A percentile compares a stretch with the other conserved stretches of the same genome.
phyloP scores from a whole-genome alignment of 2,888 invertebrate genomes.

The Didymodactylos carnosus region DNA sequence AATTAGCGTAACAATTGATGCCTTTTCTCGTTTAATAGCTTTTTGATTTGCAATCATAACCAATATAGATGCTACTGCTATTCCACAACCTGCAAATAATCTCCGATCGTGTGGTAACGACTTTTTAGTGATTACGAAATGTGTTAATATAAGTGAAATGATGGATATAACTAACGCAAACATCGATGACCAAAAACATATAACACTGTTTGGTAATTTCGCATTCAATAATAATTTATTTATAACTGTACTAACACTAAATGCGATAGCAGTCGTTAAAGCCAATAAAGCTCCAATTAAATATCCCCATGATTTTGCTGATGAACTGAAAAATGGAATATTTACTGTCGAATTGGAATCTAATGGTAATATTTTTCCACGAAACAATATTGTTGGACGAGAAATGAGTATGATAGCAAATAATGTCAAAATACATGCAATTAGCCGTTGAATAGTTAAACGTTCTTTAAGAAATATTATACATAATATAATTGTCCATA shows the following conservation, averaged over 20 bases:
- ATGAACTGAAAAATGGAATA: too few relatives aligned
- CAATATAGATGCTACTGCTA: background rate
- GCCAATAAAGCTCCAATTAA: background rate
- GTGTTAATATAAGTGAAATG: background rate
- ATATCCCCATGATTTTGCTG: background rate
- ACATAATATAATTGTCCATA: background rate
- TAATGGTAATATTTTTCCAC: background rate
- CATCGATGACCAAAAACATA: background rate
- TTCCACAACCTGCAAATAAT: background rate
- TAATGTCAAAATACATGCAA: background rate
- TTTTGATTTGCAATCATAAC: background rate
- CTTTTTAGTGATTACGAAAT: background rate
- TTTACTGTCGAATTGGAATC: background rate
- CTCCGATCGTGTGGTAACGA: background rate
- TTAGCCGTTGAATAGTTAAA: background rate
- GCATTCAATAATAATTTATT: too few relatives aligned
- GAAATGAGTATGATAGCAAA: background rate
- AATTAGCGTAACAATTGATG: too few relatives aligned
- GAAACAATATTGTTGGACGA: background rate
- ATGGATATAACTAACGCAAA: background rate
- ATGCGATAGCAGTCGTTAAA: background rate
- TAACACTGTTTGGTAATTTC: background rate
- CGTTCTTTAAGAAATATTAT: background rate
- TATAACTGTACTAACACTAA: background rate
- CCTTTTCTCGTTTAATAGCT: background rate